Conservation (phyloP, 1,140 invertebrate species). For the Oreohelix idahoensis region DNA sequence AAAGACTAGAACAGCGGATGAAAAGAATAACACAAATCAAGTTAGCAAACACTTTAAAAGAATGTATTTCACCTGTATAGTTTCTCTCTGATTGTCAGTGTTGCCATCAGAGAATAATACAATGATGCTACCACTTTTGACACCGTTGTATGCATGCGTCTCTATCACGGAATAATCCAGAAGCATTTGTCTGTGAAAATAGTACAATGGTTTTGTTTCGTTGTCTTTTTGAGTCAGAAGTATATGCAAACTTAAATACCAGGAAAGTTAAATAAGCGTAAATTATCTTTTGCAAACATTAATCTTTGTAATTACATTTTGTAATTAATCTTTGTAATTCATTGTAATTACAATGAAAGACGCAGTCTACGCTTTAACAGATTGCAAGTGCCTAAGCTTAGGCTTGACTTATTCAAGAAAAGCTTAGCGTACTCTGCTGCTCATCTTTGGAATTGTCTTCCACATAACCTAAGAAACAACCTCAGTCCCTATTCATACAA, state of each 20-base stretch:
- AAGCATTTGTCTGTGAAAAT: slow-evolving; percentile 5
- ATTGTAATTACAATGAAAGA: too few species aligned
- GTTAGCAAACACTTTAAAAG: not conserved
- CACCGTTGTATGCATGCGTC: not conserved
- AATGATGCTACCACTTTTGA: slow-evolving; percentile 35
- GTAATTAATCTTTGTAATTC: not conserved
- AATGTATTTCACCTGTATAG: not conserved
- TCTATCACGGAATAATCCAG: not conserved
- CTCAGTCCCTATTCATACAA: too few species aligned
- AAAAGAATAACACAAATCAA: not conserved
- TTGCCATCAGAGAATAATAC: slow-evolving; percentile 43
- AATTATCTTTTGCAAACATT: not conserved
- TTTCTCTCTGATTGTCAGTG: slow-evolving; percentile 18
- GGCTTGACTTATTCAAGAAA: too few species aligned
- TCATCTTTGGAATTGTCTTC: too few species aligned
- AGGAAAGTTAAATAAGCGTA: not conserved
- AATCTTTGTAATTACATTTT: not conserved
- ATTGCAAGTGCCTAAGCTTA: too few species aligned
- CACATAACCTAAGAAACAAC: too few species aligned
- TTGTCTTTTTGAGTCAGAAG: not conserved
- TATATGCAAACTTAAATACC: not conserved
- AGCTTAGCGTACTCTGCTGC: too few species aligned
- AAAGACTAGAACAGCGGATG: not conserved
- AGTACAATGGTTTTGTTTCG: not conserved
- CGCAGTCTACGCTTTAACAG: too few species aligned